Evolutionary conservation across 2,888 invertebrate species (phyloP), one percentile per base, ranked within the genome.

Genomic region (Apodemia mormo): DNA sequence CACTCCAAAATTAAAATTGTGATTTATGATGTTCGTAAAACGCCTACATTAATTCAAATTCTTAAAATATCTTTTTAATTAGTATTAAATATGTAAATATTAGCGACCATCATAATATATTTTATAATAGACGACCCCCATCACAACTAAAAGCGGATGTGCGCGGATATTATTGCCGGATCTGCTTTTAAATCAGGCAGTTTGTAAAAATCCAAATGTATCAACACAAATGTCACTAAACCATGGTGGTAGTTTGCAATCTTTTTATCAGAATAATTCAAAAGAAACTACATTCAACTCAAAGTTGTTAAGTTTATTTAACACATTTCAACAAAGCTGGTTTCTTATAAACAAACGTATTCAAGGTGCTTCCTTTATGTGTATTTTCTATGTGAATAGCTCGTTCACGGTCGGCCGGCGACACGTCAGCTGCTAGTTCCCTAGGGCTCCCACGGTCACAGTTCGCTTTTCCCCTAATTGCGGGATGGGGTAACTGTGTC

Each of bases 401-500:
- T 68, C 67, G 71, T 70, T 77, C 75, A 73, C 72, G 72, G 74
- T 73, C 70, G 73, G 72, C 37, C 30, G 61, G 56, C 68, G 69
- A 72, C 75, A 73, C 80, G 84, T 82, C 89, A 87, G 88, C 86
- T 87, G 88, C 76, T 73, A 76, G 70, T 68, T 84, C 87, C 85
- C 86, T 79, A 77, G 78, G 80, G 82, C 78, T 79, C 84, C 80
- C 82, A 78, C 81, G 77, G 79, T 76, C 74, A 73, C 80, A 81
- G 81, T 79, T 54, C 67, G 45, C 65, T 72, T 67, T 80, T 83
- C 85, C 86, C 85, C 80, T 88, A 85, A 89, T 89, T 86, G 86
- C 81, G 73, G 78, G 78, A 80, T 86, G 81, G 82, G 81, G 85
- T 88, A 87, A 87, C 85, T 87, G 84, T 89, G 87, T 87, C 88